A percentile compares a stretch with the other conserved stretches of the same genome.
phyloP scores from a whole-genome alignment of 2,888 invertebrate genomes.

The Lucinisca nassula region DNA sequence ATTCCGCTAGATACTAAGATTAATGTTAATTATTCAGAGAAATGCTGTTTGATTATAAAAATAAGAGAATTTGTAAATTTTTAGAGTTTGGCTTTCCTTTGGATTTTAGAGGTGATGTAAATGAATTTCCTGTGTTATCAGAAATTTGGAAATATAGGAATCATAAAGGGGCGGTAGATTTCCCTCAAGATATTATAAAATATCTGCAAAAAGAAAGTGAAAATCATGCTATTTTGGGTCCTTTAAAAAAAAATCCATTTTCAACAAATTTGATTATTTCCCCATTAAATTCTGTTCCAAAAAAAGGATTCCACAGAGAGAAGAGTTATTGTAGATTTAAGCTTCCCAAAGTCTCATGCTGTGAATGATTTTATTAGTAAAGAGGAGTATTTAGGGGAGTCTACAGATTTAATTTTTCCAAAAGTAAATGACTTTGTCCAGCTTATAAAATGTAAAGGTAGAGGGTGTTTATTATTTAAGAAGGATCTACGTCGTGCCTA shows the following conservation, averaged over 20 bases:
- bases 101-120: neutral
- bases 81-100: neutral
- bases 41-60: neutral
- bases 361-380: neutral
- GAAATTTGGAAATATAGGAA: neutral
- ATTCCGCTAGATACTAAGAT: neutral
- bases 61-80: neutral
- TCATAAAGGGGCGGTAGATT: neutral
- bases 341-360: neutral
- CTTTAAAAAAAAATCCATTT: conserved; percentile 1
- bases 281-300: conserved; percentile 2
- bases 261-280: neutral
- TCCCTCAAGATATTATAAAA: neutral
- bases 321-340: neutral
- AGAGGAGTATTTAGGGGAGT: neutral
- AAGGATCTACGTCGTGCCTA: neutral
- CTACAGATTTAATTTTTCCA: neutral
- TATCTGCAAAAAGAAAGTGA: neutral
- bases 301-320: neutral
- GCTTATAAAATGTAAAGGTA: neutral
- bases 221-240: neutral
- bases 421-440: neutral
- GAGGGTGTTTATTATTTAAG: conserved; percentile 7
- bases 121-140: neutral
- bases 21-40: neutral